Evolutionary conservation across 2,888 invertebrate species (phyloP), one percentile per base, ranked within the genome.

Genomic region (Lobophora halterata): DNA sequence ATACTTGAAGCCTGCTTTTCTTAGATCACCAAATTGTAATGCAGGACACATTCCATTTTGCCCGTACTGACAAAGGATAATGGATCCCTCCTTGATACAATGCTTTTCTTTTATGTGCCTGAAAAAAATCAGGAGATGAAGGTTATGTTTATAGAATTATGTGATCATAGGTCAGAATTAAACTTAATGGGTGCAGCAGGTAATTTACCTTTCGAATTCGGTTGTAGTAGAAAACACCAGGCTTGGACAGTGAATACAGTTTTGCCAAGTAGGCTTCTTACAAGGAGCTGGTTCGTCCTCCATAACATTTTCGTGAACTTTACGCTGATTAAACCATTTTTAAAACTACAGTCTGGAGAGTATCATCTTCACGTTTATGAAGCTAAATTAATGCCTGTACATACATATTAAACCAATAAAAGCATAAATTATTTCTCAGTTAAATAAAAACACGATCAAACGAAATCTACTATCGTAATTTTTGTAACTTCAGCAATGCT

Each of bases 21-120:
- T 93, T 42, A 97, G 94, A 55, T 96, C 96, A 71, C 96, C 96
- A 63, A 96, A 89, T n/a, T 96, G 96, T 51, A 96, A 81, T 37
- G 95, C 94, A 29, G 93, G 92, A 73, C 97, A 97, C 25, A 96
- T 94, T 34, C 92, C 93, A 80, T 96, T 96, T 65, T 92, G 92
- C 21, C 96, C 97, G 89, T 96, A 97, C 61, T 93, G 93, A 70
- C 96, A 96, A 6, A 96, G 92, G 69, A 91, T 93, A 8, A 95
- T 94, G 13, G 95, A 95, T 35, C 96, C 96, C 80, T 96, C 96
- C 60, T 91, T 92, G 10, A 93, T 91, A 70, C 95, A 95, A 68
- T 96, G 96, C 39, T 91, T 90, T 36, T 92, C 92, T 59, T 94
- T 89, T 52, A 96, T 80, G 73, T 96, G 96, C 58, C 94, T 93